Base-by-base conservation (phyloP, 1,140 invertebrate genomes). In the Pomacea maculata region DNA sequence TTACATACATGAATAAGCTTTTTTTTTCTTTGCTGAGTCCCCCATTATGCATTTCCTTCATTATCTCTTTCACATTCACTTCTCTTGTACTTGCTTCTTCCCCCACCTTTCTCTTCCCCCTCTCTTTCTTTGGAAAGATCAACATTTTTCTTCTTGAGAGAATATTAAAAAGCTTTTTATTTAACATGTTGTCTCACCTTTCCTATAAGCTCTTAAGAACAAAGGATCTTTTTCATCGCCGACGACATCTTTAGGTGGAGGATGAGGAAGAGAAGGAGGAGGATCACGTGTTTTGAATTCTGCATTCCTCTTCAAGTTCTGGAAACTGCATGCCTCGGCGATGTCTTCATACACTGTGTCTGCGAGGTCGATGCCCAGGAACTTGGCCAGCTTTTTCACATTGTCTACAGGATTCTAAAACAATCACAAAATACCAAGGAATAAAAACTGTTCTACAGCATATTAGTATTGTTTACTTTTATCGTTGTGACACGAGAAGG, bases 361-460 rank as follows among this genome's bases (percentile, higher is more conserved):
- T 29, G 61, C 7, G 11, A 63, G 25, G 21, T 67, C 55, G 7
- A 78, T 29, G 25, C 45, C 76, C 29, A 78, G 76, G 63, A 78
- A 78, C 15, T 78, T 45, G 17, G 76, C 76, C 64, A 78, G 14
- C 25, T 67, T 34, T 61, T 52, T 78, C 10, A 78, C 63, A 21
- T 45, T 52, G 1, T 25, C n/a, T 25, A 78, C 61, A 19, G 76
- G 64, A 34, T 78, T n/a, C 76, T 78, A 10, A 12, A 65, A 67
- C 2, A 45, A 45, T 45, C 0, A 45, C 34, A 45, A 45, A 45
- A 45, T 6, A 45, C 6, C 34, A 45, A 45, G 34, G 34, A 45
- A 45, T 45, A 4, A 45, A 45, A 45, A 45, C 34, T 45, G 34
- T 45, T 45, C 34, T 45, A 4, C 34, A 45, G 34, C 34, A 45